Percentiles rank a stretch among this genome's conserved stretches.
phyloP scores from a whole-genome alignment of 1,140 invertebrate species.

The Ephestia elutella region DNA sequence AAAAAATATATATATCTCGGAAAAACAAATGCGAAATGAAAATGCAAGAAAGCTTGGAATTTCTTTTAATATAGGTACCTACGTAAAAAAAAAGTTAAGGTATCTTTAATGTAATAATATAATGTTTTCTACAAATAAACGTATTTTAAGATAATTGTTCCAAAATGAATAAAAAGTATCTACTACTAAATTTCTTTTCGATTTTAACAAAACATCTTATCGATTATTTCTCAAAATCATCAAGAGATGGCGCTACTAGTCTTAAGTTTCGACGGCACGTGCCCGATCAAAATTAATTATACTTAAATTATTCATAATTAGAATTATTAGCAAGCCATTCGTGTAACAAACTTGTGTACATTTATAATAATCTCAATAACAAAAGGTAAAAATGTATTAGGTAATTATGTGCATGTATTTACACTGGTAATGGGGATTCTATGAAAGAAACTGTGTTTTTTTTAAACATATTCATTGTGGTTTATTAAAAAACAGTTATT shows the following conservation, averaged over 20 bases:
- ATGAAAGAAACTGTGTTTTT: background rate
- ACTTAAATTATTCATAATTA: background rate
- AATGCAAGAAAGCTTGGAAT: too few relatives aligned
- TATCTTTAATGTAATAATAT: too few relatives aligned
- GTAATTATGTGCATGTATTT: constrained; percentile 1
- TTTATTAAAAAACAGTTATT: too few relatives aligned
- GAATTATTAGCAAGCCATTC: background rate
- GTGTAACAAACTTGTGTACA: background rate
- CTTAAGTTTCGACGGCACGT: background rate
- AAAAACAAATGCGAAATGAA: too few relatives aligned
- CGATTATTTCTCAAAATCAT: background rate
- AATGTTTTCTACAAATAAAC: too few relatives aligned
- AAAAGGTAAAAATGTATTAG: background rate
- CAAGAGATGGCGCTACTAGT: background rate
- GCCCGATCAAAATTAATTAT: background rate
- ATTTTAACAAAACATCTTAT: background rate
- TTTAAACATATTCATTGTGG: background rate
- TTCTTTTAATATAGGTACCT: too few relatives aligned
- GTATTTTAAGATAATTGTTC: too few relatives aligned
- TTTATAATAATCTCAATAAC: background rate
- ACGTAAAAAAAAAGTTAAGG: too few relatives aligned
- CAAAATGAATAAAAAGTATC: too few relatives aligned
- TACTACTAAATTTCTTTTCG: too few relatives aligned
- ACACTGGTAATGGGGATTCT: background rate
- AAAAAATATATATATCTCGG: too few relatives aligned